Base-by-base conservation (phyloP, 1,140 invertebrate genomes). In the Pseudobourletiella spinata region DNA sequence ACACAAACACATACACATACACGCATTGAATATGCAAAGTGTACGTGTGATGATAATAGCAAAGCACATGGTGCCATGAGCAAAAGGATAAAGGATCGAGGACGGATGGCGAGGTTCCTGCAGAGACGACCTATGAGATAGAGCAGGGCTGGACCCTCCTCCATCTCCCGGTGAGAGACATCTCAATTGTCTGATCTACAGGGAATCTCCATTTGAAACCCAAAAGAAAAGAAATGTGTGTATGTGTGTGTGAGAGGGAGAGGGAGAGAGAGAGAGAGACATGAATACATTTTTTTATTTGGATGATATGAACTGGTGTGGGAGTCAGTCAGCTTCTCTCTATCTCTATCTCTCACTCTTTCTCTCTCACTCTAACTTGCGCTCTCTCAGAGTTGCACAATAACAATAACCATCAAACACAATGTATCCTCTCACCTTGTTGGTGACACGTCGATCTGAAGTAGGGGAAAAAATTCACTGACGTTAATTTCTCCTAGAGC, bases 121-220 rank as follows among this genome's bases (percentile, higher is more conserved):
- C 18, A 11, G 55, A n/a, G 55, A 42, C 11, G 39, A 44, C 24
- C 29, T 30, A 28, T 26, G 48, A 61, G 48, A 63, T 63, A 24
- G 30, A 61, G 39, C 43, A 61, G 59, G 42, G 63, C 48, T 61
- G 63, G 55, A 57, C 63, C 63, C 63, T 64, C 50, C 39, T 20
- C 48, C 32, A 32, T 64, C 61, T 64, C 66, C 66, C 59, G 66
- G 66, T 61, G 66, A 57, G 66, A 67, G 59, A 67, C 62, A 64
- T 67, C 66, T 67, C 66, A 67, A 67, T 67, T 67, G 61, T 67
- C 44, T 57, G 61, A 63, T 59, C 66, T 61, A 42, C 55, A 58
- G 61, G 66, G 62, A 51, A 61, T 58, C 62, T 59, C 61, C 55
- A 60, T 60, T 50, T 60, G 50, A 59, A 57, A 58, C 26, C 29